Evolutionary conservation across 2,113 vertebrate genomes (phyloP).

Genomic region (Pseudopipra pipra): DNA sequence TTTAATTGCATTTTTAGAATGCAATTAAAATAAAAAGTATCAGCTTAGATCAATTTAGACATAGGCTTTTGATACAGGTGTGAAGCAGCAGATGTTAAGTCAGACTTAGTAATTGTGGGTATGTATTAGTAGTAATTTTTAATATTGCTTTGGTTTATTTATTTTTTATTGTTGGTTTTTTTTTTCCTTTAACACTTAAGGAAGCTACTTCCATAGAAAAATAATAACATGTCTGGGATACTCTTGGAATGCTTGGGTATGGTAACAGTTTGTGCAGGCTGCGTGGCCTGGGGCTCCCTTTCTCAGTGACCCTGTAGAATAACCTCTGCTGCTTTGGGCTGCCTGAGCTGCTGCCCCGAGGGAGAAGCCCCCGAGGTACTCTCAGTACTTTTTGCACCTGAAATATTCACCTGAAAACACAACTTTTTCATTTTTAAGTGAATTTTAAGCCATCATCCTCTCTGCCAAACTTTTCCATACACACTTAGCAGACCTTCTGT

Average conservation of each 20-base stretch:
- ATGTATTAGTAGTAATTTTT: neutral
- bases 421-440: neutral
- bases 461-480: neutral
- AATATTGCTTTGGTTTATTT: neutral
- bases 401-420: neutral
- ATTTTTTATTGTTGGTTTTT: too few species aligned
- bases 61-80: neutral
- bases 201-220: neutral
- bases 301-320: neutral
- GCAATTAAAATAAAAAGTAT: conserved; percentile 32
- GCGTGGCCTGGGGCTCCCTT: neutral
- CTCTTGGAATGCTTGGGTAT: neutral
- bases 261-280: neutral
- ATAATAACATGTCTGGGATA: neutral
- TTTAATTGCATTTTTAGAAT: conserved; percentile 56
- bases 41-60: neutral
- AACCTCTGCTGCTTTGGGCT: neutral
- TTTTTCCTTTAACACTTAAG: neutral
- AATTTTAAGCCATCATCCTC: neutral
- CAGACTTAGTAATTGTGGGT: neutral
- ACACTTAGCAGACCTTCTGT: neutral
- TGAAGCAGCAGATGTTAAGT: neutral
- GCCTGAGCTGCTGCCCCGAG: neutral
- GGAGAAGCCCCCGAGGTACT: neutral
- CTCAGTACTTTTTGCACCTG: rapidly evolving